Base-by-base conservation (phyloP, 2,888 invertebrate species). In the Alcis repandata region DNA sequence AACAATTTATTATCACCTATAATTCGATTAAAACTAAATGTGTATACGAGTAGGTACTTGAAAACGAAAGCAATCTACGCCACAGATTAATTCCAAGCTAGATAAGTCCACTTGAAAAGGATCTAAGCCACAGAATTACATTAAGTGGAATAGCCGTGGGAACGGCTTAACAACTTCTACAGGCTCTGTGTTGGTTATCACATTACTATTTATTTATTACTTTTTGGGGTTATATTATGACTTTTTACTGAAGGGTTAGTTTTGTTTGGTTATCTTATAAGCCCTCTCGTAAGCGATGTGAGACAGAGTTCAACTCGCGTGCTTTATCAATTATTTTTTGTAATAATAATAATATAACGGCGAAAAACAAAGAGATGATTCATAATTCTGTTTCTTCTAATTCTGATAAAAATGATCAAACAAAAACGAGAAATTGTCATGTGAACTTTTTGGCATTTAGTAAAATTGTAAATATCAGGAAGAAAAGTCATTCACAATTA, bases 171-270 rank as follows among this genome's bases (percentile, higher is more conserved):
- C 32, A 48, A 54, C 43, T 48, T 8, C 6, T 2, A 20, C 33
- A 1, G 17, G 36, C 36, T 27, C 36, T 38, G 36, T 51, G 38
- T 27, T 62, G 61, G 38, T 52, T 52, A 60, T 61, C 56, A 22
- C 20, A 56, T 63, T 59, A 63, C 62, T 59, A 27, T 40, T 54
- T 54, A 63, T 70, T 68, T 70, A 68, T 64, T 59, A n/a, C 49
- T 53, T 61, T 67, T 58, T 53, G 66, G 62, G 68, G 66, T 38
- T 63, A 65, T 69, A 68, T 60, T 59, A 71, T 68, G 70, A 66
- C 60, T 59, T 67, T 63, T 41, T 19, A 43, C 19, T 59, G 22
- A 9, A 48, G 54, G 54, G 53, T 27, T 27, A 17, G 8, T 61
- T 40, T 40, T 38, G 20, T 61, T n/a, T 46, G 19, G 13, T 33